Evolutionary conservation across 2,888 invertebrate genomes (phyloP).

Genomic region (Hofmannophila pseudospretella): DNA sequence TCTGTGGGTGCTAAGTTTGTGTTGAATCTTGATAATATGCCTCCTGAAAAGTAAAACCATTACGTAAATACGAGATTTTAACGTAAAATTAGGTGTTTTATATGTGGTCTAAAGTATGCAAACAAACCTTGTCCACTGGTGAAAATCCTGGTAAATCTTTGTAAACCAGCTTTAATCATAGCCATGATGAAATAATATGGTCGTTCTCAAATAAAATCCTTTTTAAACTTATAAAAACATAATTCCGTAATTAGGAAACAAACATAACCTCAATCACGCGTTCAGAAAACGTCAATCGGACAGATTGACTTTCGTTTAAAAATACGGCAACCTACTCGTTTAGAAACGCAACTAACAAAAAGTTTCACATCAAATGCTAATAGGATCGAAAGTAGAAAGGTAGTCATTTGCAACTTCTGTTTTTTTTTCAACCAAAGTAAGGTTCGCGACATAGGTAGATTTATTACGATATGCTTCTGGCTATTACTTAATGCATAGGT

Average conservation of each 20-base stretch:
- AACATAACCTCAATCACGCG: constrained; percentile 24
- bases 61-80: neutral
- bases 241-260: constrained; percentile 3
- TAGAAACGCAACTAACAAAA: too few relatives aligned
- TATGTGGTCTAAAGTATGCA: neutral
- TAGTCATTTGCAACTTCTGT: too few relatives aligned
- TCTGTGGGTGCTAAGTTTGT: constrained; percentile 41
- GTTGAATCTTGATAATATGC: constrained; percentile 53
- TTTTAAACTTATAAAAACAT: constrained; percentile 12
- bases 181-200: constrained; percentile 28
- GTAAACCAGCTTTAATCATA: constrained; percentile 52
- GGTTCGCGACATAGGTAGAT: too few relatives aligned
- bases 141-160: constrained; percentile 44
- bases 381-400: too few relatives aligned
- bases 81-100: neutral
- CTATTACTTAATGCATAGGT: too few relatives aligned
- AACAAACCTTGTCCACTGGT: constrained; percentile 40
- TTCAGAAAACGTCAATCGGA: constrained; percentile 11
- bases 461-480: too few relatives aligned
- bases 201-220: neutral
- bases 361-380: too few relatives aligned
- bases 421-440: too few relatives aligned
- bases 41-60: constrained; percentile 42
- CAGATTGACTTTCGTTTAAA: too few relatives aligned
- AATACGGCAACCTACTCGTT: too few relatives aligned